Conservation (phyloP, 2,113 vertebrate species). For the Silurus glanis region DNA sequence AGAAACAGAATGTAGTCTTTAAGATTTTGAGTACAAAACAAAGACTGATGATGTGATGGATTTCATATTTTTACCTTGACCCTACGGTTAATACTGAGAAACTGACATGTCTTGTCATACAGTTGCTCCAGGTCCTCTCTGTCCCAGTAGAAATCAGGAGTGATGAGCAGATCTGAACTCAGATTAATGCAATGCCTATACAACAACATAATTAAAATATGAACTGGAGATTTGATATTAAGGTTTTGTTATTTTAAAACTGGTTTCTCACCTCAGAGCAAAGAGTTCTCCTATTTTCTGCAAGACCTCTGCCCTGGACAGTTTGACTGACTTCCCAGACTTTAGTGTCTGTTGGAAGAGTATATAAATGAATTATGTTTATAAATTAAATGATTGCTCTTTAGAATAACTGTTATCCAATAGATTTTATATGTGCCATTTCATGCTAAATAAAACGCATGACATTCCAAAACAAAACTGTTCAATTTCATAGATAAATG, state of each 20-base stretch:
- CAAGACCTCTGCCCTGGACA: constrained; percentile 96
- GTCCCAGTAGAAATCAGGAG: constrained; percentile 99
- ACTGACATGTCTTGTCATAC: constrained; percentile 95
- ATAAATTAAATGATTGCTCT: neutral
- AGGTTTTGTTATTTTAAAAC: neutral
- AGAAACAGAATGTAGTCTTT: neutral
- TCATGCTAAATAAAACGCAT: neutral
- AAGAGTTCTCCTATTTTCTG: constrained; percentile 98
- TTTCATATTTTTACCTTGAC: constrained; percentile 80
- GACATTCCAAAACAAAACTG: neutral
- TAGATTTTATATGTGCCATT: neutral
- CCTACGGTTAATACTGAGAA: constrained; percentile 92
- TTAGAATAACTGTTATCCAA: neutral
- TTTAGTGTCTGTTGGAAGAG: constrained; percentile 80
- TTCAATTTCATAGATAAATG: neutral
- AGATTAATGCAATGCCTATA: constrained; percentile 93
- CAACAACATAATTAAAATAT: constrained; percentile 48
- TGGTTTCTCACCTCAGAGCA: constrained; percentile 79
- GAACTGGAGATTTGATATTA: neutral
- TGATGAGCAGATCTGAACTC: constrained; percentile 93
- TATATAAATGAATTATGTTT: neutral
- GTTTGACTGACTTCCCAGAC: constrained; percentile 84
- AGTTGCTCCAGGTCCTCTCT: constrained; percentile 93
- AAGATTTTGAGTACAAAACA: neutral
- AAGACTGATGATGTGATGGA: neutral